phyloP scores from a whole-genome alignment of 2,797 vertebrate genomes.

The Melopsittacus undulatus region DNA sequence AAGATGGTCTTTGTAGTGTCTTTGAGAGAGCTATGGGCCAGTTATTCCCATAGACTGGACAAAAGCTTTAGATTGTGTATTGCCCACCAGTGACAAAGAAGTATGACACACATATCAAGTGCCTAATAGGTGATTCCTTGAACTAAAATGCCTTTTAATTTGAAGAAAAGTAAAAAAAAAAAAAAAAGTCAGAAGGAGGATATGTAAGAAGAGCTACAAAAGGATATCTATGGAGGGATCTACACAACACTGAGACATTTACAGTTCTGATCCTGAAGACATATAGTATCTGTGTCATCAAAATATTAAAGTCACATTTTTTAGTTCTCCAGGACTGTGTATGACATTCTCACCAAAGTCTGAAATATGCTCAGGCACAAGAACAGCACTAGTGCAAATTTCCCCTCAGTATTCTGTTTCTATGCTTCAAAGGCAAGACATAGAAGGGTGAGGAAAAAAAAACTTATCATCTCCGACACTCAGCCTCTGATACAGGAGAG shows the following conservation, averaged over 20 bases:
- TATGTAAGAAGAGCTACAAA: not conserved
- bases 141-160: not conserved
- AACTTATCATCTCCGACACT: not conserved
- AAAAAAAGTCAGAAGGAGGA: not conserved
- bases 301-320: not conserved
- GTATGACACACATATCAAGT: not conserved
- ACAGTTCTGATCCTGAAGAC: not conserved
- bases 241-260: not conserved
- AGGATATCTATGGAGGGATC: too few relatives aligned
- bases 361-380: not conserved
- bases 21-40: not conserved
- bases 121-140: not conserved
- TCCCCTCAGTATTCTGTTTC: not conserved
- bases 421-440: not conserved
- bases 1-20: not conserved
- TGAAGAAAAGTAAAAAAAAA: not conserved
- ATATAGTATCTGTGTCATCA: not conserved
- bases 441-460: not conserved
- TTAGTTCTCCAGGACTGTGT: not conserved
- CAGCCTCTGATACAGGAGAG: not conserved
- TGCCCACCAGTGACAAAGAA: not conserved
- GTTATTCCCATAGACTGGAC: not conserved
- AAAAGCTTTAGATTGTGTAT: not conserved
- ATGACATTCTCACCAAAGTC: not conserved
- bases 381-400: not conserved